Base-by-base conservation (phyloP, 2,888 invertebrate genomes). In the Tachina grossa region DNA sequence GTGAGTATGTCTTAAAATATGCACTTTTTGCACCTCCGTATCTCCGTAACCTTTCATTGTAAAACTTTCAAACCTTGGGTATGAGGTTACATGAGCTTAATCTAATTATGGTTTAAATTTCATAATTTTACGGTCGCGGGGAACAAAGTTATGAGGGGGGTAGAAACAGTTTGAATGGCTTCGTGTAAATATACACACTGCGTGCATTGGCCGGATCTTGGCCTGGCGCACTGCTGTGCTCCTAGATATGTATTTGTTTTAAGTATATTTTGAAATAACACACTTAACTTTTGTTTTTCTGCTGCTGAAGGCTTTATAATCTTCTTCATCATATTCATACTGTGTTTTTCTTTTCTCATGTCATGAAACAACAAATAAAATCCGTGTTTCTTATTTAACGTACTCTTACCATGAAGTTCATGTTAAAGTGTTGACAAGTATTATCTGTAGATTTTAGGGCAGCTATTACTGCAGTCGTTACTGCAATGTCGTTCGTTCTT, bases 361-460 rank as follows among this genome's bases (percentile, higher is more conserved):
- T 51, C 51, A 22, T 22, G 53, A 45, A 55, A 55, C 53, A 79
- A 55, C 53, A 79, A n/a, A 55, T 63, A 41, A 66, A 51, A 66
- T 68, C 14, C 31, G 2, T 59, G 51, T 53, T 74, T 81, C 45
- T 74, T 81, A 68, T 45, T 72, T 77, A 31, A 31, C 31, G 31
- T 31, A 31, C 66, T 57, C 71, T 45, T 72, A 66, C 51, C 66
- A 45, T 59, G 53, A 71, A 83, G 77, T 72, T 83, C 77, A 72
- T 83, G 77, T 53, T 77, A 83, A 83, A 83, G 83, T 83, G 83
- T 77, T 77, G 82, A 83, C 82, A 83, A 71, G 69, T 72, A 59
- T 77, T 83, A 65, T 59, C 65, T 71, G 57, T 39, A 76, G 76
- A 65, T 74, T 19, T 47, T 59, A 19, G 13, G 19, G n/a, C 13